A percentile compares a stretch with the other conserved stretches of the same genome.
These are phyloP conservation scores for Lepeophtheirus salmonis DNA, from an alignment of 1,140 invertebrate genomes.

Conservation along the genomic window DNA sequence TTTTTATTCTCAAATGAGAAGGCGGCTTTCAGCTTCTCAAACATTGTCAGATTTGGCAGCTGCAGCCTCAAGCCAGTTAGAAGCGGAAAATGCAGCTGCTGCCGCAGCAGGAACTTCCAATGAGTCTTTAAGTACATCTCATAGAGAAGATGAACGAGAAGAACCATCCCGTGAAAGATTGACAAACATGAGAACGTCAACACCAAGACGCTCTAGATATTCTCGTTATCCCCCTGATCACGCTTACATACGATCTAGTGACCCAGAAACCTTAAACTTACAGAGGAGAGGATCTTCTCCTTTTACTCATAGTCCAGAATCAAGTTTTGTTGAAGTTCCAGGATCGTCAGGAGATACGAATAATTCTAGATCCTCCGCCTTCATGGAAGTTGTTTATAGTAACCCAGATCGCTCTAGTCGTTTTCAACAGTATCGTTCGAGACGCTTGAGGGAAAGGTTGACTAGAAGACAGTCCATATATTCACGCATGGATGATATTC, in stretches of 20 bases:
- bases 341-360: neutral
- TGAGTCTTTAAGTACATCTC: neutral
- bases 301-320: conserved; percentile 12
- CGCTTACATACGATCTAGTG: too few species aligned
- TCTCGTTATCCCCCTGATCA: neutral
- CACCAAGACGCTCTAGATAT: neutral
- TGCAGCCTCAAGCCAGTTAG: conserved; percentile 3
- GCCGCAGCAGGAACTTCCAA: neutral
- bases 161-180: neutral
- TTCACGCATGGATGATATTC: too few species aligned
- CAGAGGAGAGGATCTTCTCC: too few species aligned
- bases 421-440: neutral
- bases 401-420: neutral
- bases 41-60: conserved; percentile 7
- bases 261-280: too few species aligned
- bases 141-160: neutral
- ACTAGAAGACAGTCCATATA: neutral
- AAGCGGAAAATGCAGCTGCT: conserved; percentile 9
- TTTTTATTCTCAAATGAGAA: neutral
- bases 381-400: neutral
- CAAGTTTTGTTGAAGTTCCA: conserved; percentile 5
- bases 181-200: too few species aligned
- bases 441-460: neutral
- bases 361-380: too few species aligned
- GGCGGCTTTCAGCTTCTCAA: conserved; percentile 8